A percentile compares a stretch with the other conserved stretches of the same genome.
phyloP scores from a whole-genome alignment of 2,888 invertebrate species.

The Mamestra brassicae region DNA sequence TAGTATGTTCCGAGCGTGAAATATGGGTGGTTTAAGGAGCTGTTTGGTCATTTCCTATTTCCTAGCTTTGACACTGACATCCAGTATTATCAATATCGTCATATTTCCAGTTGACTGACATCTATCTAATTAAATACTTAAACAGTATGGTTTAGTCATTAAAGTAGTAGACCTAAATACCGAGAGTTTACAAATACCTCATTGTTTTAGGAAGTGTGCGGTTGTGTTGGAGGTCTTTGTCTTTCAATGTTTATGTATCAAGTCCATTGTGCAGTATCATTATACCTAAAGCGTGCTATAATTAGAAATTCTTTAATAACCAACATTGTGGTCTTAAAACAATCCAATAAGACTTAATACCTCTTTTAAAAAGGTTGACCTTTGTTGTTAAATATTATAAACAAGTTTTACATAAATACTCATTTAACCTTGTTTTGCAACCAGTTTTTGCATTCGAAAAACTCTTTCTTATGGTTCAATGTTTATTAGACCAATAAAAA shows the following conservation, averaged over 20 bases:
- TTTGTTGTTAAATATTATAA: constrained; percentile 4
- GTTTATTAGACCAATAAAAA: neutral
- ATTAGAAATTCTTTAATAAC: neutral
- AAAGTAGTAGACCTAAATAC: constrained; percentile 15
- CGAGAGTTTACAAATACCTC: constrained; percentile 40
- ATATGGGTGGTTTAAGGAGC: constrained; percentile 29
- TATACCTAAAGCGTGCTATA: neutral
- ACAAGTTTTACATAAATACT: constrained; percentile 18
- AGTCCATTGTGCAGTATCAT: constrained; percentile 27
- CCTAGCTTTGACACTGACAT: constrained; percentile 47
- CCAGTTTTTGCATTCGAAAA: constrained; percentile 12
- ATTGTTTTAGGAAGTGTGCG: constrained; percentile 30
- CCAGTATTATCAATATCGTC: constrained; percentile 66
- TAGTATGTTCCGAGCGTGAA: constrained; percentile 21
- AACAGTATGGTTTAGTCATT: constrained; percentile 33
- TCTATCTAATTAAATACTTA: constrained; percentile 63
- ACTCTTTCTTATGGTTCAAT: constrained; percentile 4
- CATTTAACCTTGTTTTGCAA: constrained; percentile 36
- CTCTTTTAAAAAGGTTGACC: neutral
- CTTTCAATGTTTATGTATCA: constrained; percentile 31
- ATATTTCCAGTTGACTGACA: constrained; percentile 77
- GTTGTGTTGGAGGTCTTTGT: constrained; percentile 14
- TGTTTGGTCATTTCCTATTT: constrained; percentile 50
- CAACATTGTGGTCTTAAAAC: neutral
- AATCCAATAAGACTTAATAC: constrained; percentile 13